These are phyloP conservation scores for Epicauta chinensis DNA, from an alignment of 1,140 invertebrate species.

Conservation along the genomic window DNA sequence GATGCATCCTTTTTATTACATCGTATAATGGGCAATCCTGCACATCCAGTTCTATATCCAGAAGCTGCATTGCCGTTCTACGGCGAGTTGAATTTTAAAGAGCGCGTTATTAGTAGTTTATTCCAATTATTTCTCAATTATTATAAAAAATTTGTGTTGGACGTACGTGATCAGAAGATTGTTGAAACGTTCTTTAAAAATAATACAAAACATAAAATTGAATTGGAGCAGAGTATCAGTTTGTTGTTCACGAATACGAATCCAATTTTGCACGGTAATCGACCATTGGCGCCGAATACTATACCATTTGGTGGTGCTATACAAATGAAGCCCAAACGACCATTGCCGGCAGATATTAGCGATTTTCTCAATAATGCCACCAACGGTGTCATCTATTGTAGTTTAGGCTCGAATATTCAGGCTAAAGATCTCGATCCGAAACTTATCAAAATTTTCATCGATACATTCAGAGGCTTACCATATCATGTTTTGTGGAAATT, in stretches of 20 bases:
- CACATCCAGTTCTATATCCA: conserved; percentile 36
- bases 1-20: conserved; percentile 23
- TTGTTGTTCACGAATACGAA: conserved; percentile 36
- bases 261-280: conserved; percentile 24
- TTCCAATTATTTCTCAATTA: conserved; percentile 12
- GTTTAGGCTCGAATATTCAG: conserved; percentile 46
- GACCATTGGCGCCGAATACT: conserved; percentile 13
- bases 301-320: conserved; percentile 41
- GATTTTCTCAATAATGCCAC: conserved; percentile 41
- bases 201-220: conserved; percentile 24
- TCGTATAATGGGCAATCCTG: conserved; percentile 33
- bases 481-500: conserved; percentile 48
- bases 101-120: conserved; percentile 34
- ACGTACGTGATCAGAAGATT: conserved; percentile 18
- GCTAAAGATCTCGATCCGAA: conserved; percentile 31
- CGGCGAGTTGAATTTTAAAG: conserved; percentile 26
- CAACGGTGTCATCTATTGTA: conserved; percentile 51
- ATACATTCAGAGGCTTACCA: conserved; percentile 34
- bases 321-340: conserved; percentile 39
- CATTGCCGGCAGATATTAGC: conserved; percentile 33
- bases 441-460: conserved; percentile 23
- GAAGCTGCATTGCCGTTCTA: conserved; percentile 24
- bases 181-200: conserved; percentile 32
- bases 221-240: conserved; percentile 27
- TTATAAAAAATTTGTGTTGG: background rate